Percentiles rank a stretch among this genome's conserved stretches.
Conservation (phyloP, 2,113 vertebrate genomes). For the Clarias gariepinus region DNA sequence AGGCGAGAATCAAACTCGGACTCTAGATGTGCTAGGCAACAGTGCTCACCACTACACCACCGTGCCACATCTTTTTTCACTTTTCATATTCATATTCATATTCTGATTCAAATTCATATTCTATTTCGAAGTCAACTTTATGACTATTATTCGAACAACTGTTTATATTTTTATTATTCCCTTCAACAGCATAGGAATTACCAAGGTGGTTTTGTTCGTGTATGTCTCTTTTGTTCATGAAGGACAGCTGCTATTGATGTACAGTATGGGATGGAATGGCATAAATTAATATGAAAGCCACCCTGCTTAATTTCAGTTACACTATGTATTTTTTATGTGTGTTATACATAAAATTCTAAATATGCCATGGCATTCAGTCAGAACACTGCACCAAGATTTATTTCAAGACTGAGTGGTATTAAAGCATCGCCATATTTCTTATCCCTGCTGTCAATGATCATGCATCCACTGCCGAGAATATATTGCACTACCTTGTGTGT, state of each 20-base stretch:
- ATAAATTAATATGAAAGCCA: not conserved
- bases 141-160: not conserved
- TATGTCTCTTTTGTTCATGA: not conserved
- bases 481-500: not conserved
- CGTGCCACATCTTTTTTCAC: not conserved
- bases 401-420: not conserved
- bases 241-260: not conserved
- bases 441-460: not conserved
- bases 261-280: not conserved
- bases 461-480: not conserved
- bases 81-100: not conserved
- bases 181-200: not conserved
- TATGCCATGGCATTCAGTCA: not conserved
- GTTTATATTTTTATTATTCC: not conserved
- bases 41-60: no score
- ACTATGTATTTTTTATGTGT: not conserved
- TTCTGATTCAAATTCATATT: not conserved
- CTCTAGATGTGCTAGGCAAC: no score
- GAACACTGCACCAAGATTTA: slow-evolving; percentile 1
- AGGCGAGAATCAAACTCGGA: no score
- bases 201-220: not conserved
- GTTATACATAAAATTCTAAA: not conserved
- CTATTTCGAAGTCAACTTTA: not conserved
- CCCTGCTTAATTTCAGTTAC: not conserved
- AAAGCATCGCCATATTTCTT: not conserved